Conservation (phyloP, 2,888 invertebrate genomes). For the Agonopterix subpropinquella region DNA sequence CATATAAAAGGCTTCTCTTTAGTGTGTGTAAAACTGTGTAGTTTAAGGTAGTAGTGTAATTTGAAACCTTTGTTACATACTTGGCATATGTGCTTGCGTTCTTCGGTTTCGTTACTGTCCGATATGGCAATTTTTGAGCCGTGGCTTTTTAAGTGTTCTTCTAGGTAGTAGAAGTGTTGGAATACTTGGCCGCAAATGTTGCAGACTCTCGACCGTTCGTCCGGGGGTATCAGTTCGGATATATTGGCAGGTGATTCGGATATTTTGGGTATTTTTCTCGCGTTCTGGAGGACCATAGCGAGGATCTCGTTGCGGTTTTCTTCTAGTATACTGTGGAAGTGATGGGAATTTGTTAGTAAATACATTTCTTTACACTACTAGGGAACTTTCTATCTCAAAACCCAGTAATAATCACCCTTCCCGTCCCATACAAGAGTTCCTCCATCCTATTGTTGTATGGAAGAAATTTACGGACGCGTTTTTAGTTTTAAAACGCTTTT, state of each 20-base stretch:
- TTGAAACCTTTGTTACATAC: constrained; percentile 62
- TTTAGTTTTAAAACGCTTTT: too few species aligned
- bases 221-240: constrained; percentile 26
- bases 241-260: constrained; percentile 16
- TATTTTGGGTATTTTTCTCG: constrained; percentile 48
- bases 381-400: too few species aligned
- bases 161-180: constrained; percentile 62
- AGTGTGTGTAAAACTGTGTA: constrained; percentile 61
- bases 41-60: constrained; percentile 56
- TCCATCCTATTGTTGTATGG: too few species aligned
- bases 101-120: constrained; percentile 38
- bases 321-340: constrained; percentile 44
- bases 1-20: constrained; percentile 65
- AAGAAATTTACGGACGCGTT: too few species aligned
- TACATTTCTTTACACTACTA: too few species aligned
- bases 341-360: too few species aligned
- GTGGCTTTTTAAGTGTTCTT: constrained; percentile 62
- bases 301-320: constrained; percentile 56
- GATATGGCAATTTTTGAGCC: constrained; percentile 52
- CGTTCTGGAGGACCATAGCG: constrained; percentile 66
- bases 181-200: constrained; percentile 66
- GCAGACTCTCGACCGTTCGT: constrained; percentile 56
- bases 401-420: too few species aligned
- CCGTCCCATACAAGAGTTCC: too few species aligned
- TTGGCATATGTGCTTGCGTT: constrained; percentile 52